phyloP scores from a whole-genome alignment of 2,113 vertebrate genomes.

The Platichthys flesus region DNA sequence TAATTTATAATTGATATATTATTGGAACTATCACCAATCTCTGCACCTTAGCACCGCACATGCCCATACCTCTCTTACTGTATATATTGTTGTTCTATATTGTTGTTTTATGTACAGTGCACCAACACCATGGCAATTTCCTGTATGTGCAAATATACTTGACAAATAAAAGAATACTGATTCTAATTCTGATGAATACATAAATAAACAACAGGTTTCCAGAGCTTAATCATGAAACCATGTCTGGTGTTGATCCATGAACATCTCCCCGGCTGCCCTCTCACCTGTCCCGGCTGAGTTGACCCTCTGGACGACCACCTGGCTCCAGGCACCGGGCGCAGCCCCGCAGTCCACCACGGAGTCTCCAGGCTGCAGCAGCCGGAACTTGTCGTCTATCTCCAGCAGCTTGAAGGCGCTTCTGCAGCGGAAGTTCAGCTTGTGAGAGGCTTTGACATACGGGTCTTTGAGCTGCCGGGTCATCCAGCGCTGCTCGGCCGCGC shows the following conservation, averaged over 20 bases:
- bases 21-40: no score
- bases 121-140: no score
- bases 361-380: conserved; percentile 84
- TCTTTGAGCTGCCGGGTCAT: conserved; percentile 86
- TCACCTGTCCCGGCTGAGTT: conserved; percentile 88
- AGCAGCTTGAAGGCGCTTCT: conserved; percentile 95
- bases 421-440: conserved; percentile 86
- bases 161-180: no score
- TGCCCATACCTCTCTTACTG: no score
- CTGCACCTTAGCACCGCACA: no score
- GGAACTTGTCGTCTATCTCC: conserved; percentile 86
- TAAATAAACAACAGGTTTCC: no score
- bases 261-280: conserved; percentile 37
- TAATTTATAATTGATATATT: no score
- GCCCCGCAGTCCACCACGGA: conserved; percentile 92
- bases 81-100: no score
- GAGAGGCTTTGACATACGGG: conserved; percentile 90
- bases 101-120: no score
- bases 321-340: conserved; percentile 95
- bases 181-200: no score
- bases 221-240: not conserved
- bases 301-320: conserved; percentile 90
- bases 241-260: not conserved
- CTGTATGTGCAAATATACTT: no score
- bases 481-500: conserved; percentile 85